These are phyloP conservation scores for Operophtera brumata DNA, from an alignment of 2,888 invertebrate genomes.

Conservation along the genomic window DNA sequence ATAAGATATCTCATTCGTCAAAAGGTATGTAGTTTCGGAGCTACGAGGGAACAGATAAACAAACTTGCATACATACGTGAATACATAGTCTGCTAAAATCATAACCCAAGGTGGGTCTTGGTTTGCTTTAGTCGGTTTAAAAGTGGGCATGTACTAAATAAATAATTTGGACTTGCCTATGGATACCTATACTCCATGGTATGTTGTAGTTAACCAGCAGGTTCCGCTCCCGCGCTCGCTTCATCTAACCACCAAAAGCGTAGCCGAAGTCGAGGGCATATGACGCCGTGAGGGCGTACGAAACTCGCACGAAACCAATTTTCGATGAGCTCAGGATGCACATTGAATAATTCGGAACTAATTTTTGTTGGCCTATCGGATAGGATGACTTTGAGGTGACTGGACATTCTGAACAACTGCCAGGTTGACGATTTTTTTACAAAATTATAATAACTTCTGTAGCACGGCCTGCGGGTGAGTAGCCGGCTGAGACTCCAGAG, in stretches of 20 bases:
- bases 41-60: too few relatives aligned
- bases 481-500: too few relatives aligned
- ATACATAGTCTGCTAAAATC: too few relatives aligned
- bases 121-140: too few relatives aligned
- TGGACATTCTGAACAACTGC: conserved; percentile 1
- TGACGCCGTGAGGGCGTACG: conserved; percentile 58
- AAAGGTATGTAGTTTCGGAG: too few relatives aligned
- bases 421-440: background rate
- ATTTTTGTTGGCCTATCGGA: conserved; percentile 58
- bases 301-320: conserved; percentile 66
- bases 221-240: background rate
- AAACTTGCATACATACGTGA: too few relatives aligned
- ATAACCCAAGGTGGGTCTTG: too few relatives aligned
- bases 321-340: conserved; percentile 57
- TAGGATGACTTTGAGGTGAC: conserved; percentile 9
- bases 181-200: too few relatives aligned
- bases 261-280: conserved; percentile 46
- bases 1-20: too few relatives aligned
- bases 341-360: conserved; percentile 64
- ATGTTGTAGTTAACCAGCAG: background rate
- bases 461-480: too few relatives aligned
- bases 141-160: too few relatives aligned
- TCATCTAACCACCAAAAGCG: background rate
- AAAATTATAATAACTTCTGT: background rate
- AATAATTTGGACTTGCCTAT: too few relatives aligned